Evolutionary conservation across 2,888 invertebrate genomes (phyloP).

Genomic region (Mesopsocus fuscifrons): DNA sequence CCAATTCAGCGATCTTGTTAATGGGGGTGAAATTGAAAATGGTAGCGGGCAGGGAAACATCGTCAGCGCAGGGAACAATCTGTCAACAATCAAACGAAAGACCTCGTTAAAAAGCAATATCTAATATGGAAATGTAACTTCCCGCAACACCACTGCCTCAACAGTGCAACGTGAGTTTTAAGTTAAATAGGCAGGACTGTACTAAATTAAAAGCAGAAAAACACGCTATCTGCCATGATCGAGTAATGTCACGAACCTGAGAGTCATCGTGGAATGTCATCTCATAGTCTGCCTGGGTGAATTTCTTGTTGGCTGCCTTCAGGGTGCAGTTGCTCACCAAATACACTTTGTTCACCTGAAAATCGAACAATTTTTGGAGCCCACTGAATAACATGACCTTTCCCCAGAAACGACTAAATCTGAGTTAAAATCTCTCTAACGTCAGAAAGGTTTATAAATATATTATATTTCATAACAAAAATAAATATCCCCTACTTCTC

Average conservation of each 20-base stretch:
- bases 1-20: slow-evolving; percentile 44
- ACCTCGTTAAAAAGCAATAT: not conserved
- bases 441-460: not conserved
- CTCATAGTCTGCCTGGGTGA: slow-evolving; percentile 85
- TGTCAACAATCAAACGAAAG: slow-evolving; percentile 14
- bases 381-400: slow-evolving; percentile 2
- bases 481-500: no score
- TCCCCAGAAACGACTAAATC: no score
- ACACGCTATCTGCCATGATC: no score
- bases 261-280: slow-evolving; percentile 72
- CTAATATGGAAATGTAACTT: no score
- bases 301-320: slow-evolving; percentile 92
- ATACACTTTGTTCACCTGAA: slow-evolving; percentile 62
- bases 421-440: no score
- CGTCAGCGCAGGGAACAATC: slow-evolving; percentile 29
- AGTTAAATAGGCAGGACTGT: no score
- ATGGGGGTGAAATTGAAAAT: slow-evolving; percentile 62
- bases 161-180: no score
- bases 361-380: slow-evolving; percentile 15
- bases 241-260: no score
- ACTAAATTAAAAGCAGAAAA: no score
- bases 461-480: no score
- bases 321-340: slow-evolving; percentile 65
- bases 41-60: slow-evolving; percentile 47
- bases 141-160: no score